Conservation (phyloP, 1,140 invertebrate species). For the Bombus haemorrhoidalis region DNA sequence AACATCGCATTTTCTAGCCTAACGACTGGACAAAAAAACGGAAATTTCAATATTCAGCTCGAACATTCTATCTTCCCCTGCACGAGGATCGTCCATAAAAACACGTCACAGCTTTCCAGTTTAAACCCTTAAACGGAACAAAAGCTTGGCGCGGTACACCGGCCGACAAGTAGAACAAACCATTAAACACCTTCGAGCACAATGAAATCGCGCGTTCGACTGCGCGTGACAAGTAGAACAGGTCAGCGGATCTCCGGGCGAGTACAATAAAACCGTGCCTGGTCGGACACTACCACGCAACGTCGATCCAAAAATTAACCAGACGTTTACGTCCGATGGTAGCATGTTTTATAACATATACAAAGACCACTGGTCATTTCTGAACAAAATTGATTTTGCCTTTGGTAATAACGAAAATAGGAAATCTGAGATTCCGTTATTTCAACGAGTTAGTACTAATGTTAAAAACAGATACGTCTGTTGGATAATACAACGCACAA, state of each 20-base stretch:
- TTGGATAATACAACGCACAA: too few relatives aligned
- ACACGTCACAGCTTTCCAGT: slow-evolving; percentile 1
- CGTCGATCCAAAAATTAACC: neutral
- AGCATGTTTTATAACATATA: neutral
- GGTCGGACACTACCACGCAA: neutral
- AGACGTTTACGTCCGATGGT: neutral
- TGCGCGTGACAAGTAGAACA: slow-evolving; percentile 37
- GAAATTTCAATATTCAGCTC: neutral
- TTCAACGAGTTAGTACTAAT: too few relatives aligned
- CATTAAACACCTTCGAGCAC: slow-evolving; percentile 32
- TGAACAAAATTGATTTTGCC: too few relatives aligned
- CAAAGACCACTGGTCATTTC: neutral
- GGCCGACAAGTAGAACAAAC: slow-evolving; percentile 24
- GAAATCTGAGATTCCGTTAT: too few relatives aligned
- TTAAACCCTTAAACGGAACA: slow-evolving; percentile 11
- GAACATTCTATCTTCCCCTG: neutral
- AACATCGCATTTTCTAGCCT: neutral
- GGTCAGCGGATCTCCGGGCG: slow-evolving; percentile 16
- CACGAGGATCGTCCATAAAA: slow-evolving; percentile 4
- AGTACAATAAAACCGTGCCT: slow-evolving; percentile 11
- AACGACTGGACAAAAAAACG: neutral
- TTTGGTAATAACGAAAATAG: too few relatives aligned
- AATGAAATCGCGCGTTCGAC: slow-evolving; percentile 13
- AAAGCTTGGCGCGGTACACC: slow-evolving; percentile 3
- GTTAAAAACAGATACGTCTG: too few relatives aligned